phyloP scores from a whole-genome alignment of 1,140 invertebrate genomes.

The Scaptomyza montana region DNA sequence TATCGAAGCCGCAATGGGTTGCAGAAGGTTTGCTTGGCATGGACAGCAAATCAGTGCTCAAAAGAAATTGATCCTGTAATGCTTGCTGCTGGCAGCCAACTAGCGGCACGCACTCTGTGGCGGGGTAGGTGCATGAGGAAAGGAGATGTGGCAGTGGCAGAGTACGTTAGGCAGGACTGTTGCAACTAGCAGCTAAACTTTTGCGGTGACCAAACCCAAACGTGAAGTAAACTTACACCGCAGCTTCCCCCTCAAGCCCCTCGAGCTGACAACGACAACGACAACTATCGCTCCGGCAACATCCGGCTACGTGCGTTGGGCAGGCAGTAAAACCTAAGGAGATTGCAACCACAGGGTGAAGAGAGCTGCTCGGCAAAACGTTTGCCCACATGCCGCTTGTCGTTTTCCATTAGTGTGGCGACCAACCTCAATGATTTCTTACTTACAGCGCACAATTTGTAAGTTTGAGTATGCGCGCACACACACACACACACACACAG shows the following conservation, averaged over 20 bases:
- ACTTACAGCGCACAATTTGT: conserved; percentile 70
- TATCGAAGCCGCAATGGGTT: conserved; percentile 1
- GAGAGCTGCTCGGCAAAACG: conserved; percentile 30
- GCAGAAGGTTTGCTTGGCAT: conserved; percentile 7
- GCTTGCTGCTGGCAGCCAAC: conserved; percentile 29
- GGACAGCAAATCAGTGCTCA: conserved; percentile 47
- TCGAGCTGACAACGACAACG: conserved; percentile 54
- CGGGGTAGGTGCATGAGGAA: background rate
- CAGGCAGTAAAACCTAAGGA: conserved; percentile 9
- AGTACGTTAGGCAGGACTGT: conserved; percentile 8
- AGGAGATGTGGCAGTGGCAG: background rate
- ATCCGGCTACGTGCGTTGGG: conserved; percentile 64
- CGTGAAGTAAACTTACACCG: conserved; percentile 56
- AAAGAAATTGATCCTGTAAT: conserved; percentile 61
- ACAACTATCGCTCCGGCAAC: conserved; percentile 66
- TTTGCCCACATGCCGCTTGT: conserved; percentile 75
- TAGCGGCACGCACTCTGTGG: conserved; percentile 12
- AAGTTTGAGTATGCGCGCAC: conserved; percentile 41
- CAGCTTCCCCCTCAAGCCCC: background rate
- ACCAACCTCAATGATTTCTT: conserved; percentile 81
- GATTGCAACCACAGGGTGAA: conserved; percentile 24
- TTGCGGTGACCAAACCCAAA: conserved; percentile 62
- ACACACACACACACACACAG: conserved; percentile 31
- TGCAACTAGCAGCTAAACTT: conserved; percentile 66
- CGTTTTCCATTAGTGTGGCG: conserved; percentile 77